A percentile compares a stretch with the other conserved stretches of the same genome.
phyloP scores from a whole-genome alignment of 2,888 invertebrate species.

The Antitype chi region DNA sequence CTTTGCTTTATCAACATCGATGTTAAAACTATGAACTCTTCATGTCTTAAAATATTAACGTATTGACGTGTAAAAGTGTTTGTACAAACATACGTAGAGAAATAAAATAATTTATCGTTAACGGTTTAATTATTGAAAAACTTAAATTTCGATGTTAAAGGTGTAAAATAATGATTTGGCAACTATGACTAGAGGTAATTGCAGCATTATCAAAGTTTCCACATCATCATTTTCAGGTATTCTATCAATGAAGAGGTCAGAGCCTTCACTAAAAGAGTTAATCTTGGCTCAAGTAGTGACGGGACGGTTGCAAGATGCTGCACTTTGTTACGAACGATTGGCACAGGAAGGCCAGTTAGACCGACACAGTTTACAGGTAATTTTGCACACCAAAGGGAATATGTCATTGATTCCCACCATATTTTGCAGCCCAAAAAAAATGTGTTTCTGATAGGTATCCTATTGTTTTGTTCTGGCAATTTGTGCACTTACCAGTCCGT shows the following conservation, averaged over 20 bases:
- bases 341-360: slow-evolving; percentile 91
- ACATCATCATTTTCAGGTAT: slow-evolving; percentile 87
- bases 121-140: neutral
- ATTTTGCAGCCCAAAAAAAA: no score
- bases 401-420: no score
- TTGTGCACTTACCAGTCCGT: no score
- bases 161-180: neutral
- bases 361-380: slow-evolving; percentile 85
- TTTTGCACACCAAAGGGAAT: no score
- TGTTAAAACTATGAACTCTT: no score
- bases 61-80: no score
- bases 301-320: slow-evolving; percentile 95
- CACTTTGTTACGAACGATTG: slow-evolving; percentile 96
- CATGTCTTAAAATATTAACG: no score
- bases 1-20: neutral
- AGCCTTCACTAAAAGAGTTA: slow-evolving; percentile 95
- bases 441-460: no score
- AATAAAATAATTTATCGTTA: no score
- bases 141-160: neutral
- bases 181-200: neutral
- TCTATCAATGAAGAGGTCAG: slow-evolving; percentile 93
- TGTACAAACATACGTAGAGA: no score
- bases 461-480: no score
- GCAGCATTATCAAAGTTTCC: no score
- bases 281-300: slow-evolving; percentile 96